Base-by-base conservation (phyloP, 2,113 vertebrate genomes). In the Neofelis nebulosa region DNA sequence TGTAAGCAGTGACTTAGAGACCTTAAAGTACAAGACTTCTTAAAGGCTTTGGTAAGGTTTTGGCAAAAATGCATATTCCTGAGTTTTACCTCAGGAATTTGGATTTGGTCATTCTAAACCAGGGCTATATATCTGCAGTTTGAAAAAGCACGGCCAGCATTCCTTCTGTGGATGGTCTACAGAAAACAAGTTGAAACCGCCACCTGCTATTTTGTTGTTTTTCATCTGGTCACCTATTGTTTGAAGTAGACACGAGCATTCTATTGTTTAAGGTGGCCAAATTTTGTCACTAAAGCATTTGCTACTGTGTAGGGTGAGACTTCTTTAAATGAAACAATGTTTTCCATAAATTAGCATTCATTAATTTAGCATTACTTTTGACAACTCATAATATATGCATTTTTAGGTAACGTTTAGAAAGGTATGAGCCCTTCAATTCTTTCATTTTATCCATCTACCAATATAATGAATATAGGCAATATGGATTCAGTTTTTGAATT, bases 341-440 rank as follows among this genome's bases (percentile, higher is more conserved):
- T 89, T 94, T 86, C 29, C 8, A 76, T 18, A 78, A 91, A 89
- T 16, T 15, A 63, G 9, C 23, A 78, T 38, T 89, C 83, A 89
- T 81, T 79, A 85, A 85, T 33, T 89, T 71, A 74, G 50, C 52
- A 78, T 84, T 94, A 65, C 48, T 90, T 87, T 85, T 76, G 63
- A 76, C 11, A 90, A 79, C 3, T 61, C 45, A 79, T 38, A 50
- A 80, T 61, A 79, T 41, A 73, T 2, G 1, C 7, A n/a, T 83
- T 87, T 96, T 90, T 80, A 95, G 25, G n/a, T 78, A 78, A 50
- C 29, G 15, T 78, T 73, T 83, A 25, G 65, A 94, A 91, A 94
- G 5, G 0, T 15, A 50, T 85, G 55, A 79, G 18, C 36, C 73
- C 7, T 74, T 90, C n/a, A 18, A 48, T 83, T 50, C 16, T 61